phyloP scores from a whole-genome alignment of 2,888 invertebrate genomes.

The Meliscaeva auricollis region DNA sequence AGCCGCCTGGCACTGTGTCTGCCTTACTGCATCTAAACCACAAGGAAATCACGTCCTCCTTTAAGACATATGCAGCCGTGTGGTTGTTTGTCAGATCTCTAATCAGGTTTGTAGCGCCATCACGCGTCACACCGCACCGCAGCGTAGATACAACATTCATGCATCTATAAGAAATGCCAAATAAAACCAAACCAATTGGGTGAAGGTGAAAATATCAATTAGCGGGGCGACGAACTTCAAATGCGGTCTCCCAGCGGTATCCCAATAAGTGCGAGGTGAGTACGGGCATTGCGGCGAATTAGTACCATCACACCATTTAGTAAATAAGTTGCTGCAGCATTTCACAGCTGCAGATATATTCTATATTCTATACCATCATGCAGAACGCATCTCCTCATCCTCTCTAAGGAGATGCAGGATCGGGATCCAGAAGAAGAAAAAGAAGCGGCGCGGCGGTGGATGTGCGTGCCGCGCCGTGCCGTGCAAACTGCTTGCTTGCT shows the following conservation, averaged over 20 bases:
- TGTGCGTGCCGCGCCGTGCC: conserved; percentile 29
- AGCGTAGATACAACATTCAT: background rate
- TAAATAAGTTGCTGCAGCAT: conserved; percentile 36
- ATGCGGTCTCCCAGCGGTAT: conserved; percentile 53
- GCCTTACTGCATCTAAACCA: conserved; percentile 32
- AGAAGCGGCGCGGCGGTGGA: conserved; percentile 17
- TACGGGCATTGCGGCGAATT: conserved; percentile 54
- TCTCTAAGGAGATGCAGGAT: background rate
- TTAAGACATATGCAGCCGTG: conserved; percentile 35
- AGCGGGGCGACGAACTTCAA: conserved; percentile 65
- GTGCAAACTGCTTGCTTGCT: conserved; percentile 2
- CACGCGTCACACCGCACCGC: background rate
- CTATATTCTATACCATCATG: background rate
- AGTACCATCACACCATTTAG: conserved; percentile 61
- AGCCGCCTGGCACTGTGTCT: background rate
- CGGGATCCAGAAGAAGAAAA: too few relatives aligned
- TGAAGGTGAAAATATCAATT: conserved; percentile 76
- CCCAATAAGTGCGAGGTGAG: conserved; percentile 35
- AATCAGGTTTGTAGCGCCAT: conserved; percentile 74
- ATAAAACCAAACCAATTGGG: conserved; percentile 71
- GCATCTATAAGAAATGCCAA: conserved; percentile 45
- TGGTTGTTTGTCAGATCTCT: conserved; percentile 60
- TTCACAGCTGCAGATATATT: conserved; percentile 19
- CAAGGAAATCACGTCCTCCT: conserved; percentile 69
- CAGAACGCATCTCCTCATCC: background rate